Conservation (phyloP, 1,140 invertebrate genomes). For the Pseudomyrmex pallidus region DNA sequence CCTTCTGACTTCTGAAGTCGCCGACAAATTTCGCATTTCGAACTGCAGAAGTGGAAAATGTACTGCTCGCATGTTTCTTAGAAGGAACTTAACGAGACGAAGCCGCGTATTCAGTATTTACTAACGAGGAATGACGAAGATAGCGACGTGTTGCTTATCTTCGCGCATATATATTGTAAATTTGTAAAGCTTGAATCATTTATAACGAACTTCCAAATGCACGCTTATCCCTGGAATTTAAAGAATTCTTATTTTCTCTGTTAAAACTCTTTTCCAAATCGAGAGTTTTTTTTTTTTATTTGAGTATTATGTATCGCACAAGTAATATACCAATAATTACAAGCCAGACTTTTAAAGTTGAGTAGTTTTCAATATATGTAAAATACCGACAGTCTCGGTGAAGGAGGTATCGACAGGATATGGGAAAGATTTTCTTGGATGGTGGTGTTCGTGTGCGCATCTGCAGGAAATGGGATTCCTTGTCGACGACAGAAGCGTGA, state of each 20-base stretch:
- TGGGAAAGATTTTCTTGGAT: slow-evolving; percentile 59
- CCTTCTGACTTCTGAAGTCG: slow-evolving; percentile 35
- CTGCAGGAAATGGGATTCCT: slow-evolving; percentile 62
- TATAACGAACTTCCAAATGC: neutral
- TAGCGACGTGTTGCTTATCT: neutral
- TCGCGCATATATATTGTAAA: neutral
- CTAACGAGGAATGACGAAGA: slow-evolving; percentile 22
- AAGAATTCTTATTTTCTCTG: neutral
- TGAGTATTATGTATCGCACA: too few species aligned
- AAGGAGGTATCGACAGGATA: slow-evolving; percentile 30
- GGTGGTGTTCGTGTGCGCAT: slow-evolving; percentile 23
- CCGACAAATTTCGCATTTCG: slow-evolving; percentile 40
- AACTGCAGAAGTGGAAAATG: slow-evolving; percentile 42
- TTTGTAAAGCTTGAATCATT: neutral
- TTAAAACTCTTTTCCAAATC: too few species aligned
- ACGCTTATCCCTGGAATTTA: neutral
- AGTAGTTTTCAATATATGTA: neutral
- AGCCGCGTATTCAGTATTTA: slow-evolving; percentile 13
- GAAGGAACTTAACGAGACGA: slow-evolving; percentile 21
- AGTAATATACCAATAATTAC: neutral
- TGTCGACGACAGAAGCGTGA: slow-evolving; percentile 60
- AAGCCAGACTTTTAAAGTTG: neutral
- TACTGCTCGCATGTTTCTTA: neutral
- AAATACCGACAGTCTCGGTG: slow-evolving; percentile 14
- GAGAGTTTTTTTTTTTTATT: too few species aligned